Evolutionary conservation across 2,113 vertebrate genomes (phyloP), one percentile per base, ranked within the genome.

Genomic region (Electrona antarctica): DNA sequence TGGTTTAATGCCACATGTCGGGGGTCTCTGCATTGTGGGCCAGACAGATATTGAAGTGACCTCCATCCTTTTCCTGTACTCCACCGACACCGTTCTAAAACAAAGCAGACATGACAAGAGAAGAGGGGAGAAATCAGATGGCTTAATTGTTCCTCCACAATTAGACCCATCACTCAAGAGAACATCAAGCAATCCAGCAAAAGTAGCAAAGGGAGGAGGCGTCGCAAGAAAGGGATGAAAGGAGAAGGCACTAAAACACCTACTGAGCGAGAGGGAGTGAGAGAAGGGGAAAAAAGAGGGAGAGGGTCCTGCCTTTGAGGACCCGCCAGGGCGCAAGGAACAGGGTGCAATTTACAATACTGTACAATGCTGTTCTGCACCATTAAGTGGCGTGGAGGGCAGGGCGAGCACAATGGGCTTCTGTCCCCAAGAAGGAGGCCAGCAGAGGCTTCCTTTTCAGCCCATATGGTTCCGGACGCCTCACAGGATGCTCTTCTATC

Each of bases 281-380:
- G 87, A 88, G 82, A 21, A 21, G 79, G 79, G 80, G 71, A 84
- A 8, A 15, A 70, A 73, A 47, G 85, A 77, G 72, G 78, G 82
- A 92, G 85, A 88, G 89, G 79, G 72, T 67, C 73, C 54, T 56
- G 80, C 91, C 87, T 91, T 91, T 93, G 85, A 90, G 75, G 79
- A 77, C 48, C 82, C 64, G 78, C 85, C 78, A 71, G 83, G 81
- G 77, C 79, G 62, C 88, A 87, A 91, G 88, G 78, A 86, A 84
- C 88, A 87, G 87, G 88, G 87, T 88, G 85, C 90, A 89, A 87
- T 91, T 92, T 87, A 93, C 93, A 94, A 93, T 93, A 93, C 93
- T 93, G 93, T 93, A 94, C 91, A 92, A 92, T 92, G 89, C 89
- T 91, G 91, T 89, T 92, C 89, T 90, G 88, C 85, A 87, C 89